A percentile compares a stretch with the other conserved stretches of the same genome.
Conservation (phyloP, 1,140 invertebrate genomes). For the Holcopasites calliopsidis region DNA sequence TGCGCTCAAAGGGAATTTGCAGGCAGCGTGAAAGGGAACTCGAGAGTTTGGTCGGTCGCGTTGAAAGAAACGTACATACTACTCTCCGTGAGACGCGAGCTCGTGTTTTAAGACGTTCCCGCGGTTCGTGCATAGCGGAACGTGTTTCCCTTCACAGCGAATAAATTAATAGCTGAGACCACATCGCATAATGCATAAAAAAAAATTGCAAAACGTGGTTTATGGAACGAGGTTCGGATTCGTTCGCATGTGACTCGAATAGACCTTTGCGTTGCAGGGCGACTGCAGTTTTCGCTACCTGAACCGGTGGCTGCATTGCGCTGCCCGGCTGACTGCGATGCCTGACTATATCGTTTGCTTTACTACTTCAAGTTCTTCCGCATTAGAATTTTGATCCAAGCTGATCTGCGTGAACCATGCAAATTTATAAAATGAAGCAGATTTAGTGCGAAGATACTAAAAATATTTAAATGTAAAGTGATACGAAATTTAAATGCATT, state of each 20-base stretch:
- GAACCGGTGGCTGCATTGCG: neutral
- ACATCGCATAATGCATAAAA: neutral
- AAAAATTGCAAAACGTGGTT: neutral
- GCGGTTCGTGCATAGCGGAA: neutral
- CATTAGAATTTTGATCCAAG: neutral
- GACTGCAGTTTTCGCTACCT: too few relatives aligned
- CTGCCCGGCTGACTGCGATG: neutral
- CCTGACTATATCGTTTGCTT: neutral
- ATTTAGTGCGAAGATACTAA: too few relatives aligned
- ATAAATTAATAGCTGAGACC: neutral
- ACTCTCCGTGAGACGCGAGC: neutral
- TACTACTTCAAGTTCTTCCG: too few relatives aligned
- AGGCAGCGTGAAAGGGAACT: conserved; percentile 6
- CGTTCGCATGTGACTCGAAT: neutral
- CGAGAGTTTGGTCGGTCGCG: conserved; percentile 5
- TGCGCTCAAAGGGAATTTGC: conserved; percentile 19
- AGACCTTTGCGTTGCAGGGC: neutral
- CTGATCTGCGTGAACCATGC: too few relatives aligned
- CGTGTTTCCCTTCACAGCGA: neutral
- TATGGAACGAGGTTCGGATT: neutral
- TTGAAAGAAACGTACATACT: neutral
- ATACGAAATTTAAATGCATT: too few relatives aligned
- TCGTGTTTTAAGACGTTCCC: neutral
- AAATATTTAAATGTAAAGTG: too few relatives aligned
- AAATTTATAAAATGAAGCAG: too few relatives aligned